Percentiles rank a stretch among this genome's conserved stretches.
These are phyloP conservation scores for Idaea aversata DNA, from an alignment of 2,888 invertebrate genomes.

Conservation along the genomic window DNA sequence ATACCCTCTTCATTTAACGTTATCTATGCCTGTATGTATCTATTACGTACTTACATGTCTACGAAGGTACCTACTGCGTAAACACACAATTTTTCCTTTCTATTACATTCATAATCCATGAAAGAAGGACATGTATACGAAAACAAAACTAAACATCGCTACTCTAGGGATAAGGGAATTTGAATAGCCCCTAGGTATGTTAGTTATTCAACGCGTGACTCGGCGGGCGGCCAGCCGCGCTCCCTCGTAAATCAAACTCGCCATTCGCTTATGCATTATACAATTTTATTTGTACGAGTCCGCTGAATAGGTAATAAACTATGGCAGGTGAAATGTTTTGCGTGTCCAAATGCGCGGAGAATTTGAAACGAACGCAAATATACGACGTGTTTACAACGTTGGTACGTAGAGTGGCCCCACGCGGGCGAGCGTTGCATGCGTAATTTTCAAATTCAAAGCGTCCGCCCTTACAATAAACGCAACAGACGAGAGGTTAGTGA, in stretches of 20 bases:
- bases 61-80: background rate
- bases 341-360: constrained; percentile 64
- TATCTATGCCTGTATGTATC: background rate
- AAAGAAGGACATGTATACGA: constrained; percentile 24
- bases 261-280: constrained; percentile 80
- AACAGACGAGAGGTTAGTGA: background rate
- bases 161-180: constrained; percentile 48
- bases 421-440: constrained; percentile 17
- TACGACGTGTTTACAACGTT: constrained; percentile 39
- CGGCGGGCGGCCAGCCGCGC: constrained; percentile 48
- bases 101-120: constrained; percentile 17
- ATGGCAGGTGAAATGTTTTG: constrained; percentile 74
- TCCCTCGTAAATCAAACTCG: constrained; percentile 78
- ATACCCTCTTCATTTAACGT: constrained; percentile 7
- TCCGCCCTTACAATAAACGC: background rate
- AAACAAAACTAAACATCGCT: constrained; percentile 35
- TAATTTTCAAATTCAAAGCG: constrained; percentile 9
- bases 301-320: constrained; percentile 80
- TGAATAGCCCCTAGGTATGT: constrained; percentile 66
- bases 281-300: constrained; percentile 80
- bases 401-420: constrained; percentile 13
- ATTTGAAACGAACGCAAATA: constrained; percentile 70
- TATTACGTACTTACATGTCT: background rate
- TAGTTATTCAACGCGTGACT: constrained; percentile 67
- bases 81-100: background rate